Conservation (phyloP, 1,140 invertebrate genomes). For the Hycleus cichorii region DNA sequence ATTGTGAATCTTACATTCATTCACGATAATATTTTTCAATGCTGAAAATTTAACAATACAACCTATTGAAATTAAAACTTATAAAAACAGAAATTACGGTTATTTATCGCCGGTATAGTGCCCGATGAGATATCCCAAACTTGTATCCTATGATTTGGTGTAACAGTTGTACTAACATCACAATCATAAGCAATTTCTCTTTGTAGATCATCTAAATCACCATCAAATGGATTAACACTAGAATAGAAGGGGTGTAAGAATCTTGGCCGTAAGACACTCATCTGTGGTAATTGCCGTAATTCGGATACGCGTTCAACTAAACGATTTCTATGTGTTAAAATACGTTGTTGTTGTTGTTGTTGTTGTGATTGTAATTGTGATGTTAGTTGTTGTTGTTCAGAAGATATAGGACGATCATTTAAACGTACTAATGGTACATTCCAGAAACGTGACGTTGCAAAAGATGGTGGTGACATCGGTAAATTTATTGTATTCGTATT, state of each 20-base stretch:
- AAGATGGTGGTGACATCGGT: not conserved
- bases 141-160: conserved; percentile 66
- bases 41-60: conserved; percentile 44
- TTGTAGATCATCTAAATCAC: conserved; percentile 39
- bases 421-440: conserved; percentile 53
- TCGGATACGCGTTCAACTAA: conserved; percentile 26
- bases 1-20: conserved; percentile 78
- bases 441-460: conserved; percentile 14
- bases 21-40: conserved; percentile 69
- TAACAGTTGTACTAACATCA: conserved; percentile 39
- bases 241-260: conserved; percentile 42
- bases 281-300: conserved; percentile 24
- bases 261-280: conserved; percentile 33
- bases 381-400: conserved; percentile 2
- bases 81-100: conserved; percentile 47
- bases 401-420: conserved; percentile 48
- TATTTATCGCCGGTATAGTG: conserved; percentile 64
- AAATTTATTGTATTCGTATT: not conserved
- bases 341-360: conserved; percentile 5
- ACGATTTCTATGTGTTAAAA: conserved; percentile 9
- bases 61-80: not conserved
- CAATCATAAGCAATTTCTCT: conserved; percentile 35
- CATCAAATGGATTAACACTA: conserved; percentile 37
- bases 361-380: too few relatives aligned
- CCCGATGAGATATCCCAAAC: conserved; percentile 72